A percentile compares a stretch with the other conserved stretches of the same genome.
Conservation (phyloP, 2,113 vertebrate genomes). For the Malurus alboscapulatus region DNA sequence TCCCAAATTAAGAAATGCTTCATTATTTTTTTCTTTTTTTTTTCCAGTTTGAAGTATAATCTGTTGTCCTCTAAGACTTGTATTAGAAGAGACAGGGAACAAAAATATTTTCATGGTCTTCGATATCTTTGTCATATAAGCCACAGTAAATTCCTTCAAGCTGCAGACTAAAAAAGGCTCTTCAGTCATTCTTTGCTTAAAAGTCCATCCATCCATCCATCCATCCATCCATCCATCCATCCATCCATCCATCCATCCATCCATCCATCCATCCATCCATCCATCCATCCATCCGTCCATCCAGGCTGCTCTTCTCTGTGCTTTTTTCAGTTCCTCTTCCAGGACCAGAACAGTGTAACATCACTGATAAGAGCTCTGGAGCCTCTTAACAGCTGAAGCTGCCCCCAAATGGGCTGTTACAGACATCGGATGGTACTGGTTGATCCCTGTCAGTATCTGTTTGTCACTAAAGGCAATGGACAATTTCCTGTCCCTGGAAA, state of each 20-base stretch:
- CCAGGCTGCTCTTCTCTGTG: background rate
- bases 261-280: background rate
- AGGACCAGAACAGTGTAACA: background rate
- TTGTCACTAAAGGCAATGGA: background rate
- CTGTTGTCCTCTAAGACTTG: background rate
- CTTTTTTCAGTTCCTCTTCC: background rate
- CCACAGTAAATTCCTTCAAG: background rate
- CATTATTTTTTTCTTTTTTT: background rate
- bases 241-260: background rate
- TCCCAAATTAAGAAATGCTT: background rate
- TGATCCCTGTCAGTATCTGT: background rate
- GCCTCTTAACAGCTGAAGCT: background rate
- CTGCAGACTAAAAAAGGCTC: background rate
- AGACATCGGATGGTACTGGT: background rate
- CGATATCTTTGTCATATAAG: background rate
- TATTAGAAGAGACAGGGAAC: background rate
- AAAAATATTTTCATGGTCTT: background rate
- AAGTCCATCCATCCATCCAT: background rate
- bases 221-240: background rate
- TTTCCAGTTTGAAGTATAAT: background rate
- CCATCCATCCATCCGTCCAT: background rate
- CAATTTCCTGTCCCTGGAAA: background rate
- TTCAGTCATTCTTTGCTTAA: background rate
- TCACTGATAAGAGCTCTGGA: background rate
- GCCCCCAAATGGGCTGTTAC: background rate